Percentiles rank a stretch among this genome's conserved stretches.
Evolutionary conservation across 2,888 invertebrate species (phyloP).

Genomic region (Plutella xylostella): DNA sequence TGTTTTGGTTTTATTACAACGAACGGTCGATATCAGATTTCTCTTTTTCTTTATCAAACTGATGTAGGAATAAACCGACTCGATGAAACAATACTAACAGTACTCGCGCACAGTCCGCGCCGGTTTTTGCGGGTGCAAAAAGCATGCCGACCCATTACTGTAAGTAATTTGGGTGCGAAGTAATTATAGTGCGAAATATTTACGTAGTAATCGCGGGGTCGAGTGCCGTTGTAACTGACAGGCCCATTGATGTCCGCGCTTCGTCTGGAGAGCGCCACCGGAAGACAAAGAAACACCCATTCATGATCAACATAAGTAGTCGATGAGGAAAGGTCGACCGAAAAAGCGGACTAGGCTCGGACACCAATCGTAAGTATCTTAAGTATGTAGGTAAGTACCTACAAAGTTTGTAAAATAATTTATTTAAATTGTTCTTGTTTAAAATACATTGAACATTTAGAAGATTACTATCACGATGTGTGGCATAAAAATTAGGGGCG

Average conservation of each 20-base stretch:
- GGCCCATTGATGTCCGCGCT: constrained; percentile 25
- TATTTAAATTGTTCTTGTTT: too few species aligned
- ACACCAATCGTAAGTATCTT: too few species aligned
- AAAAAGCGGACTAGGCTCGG: too few species aligned
- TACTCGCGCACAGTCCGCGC: constrained; percentile 50
- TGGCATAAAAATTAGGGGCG: too few species aligned
- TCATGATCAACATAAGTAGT: too few species aligned
- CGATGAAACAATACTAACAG: constrained; percentile 47
- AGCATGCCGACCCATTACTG: constrained; percentile 47
- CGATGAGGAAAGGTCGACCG: too few species aligned
- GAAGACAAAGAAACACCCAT: too few species aligned
- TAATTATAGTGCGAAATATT: constrained; percentile 52
- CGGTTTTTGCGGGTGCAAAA: constrained; percentile 43
- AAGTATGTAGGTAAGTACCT: too few species aligned
- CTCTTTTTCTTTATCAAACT: too few species aligned
- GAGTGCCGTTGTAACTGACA: constrained; percentile 32
- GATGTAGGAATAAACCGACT: constrained; percentile 23
- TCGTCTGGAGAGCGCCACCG: constrained; percentile 30
- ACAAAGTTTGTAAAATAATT: too few species aligned
- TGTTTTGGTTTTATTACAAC: constrained; percentile 48
- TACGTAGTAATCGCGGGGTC: constrained; percentile 41
- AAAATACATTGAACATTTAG: too few species aligned
- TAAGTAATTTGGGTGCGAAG: constrained; percentile 49
- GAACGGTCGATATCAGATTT: constrained; percentile 42
- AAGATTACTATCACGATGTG: too few species aligned